A percentile compares a stretch with the other conserved stretches of the same genome.
Conservation (phyloP, 2,888 invertebrate genomes). For the Therioaphis trifolii region DNA sequence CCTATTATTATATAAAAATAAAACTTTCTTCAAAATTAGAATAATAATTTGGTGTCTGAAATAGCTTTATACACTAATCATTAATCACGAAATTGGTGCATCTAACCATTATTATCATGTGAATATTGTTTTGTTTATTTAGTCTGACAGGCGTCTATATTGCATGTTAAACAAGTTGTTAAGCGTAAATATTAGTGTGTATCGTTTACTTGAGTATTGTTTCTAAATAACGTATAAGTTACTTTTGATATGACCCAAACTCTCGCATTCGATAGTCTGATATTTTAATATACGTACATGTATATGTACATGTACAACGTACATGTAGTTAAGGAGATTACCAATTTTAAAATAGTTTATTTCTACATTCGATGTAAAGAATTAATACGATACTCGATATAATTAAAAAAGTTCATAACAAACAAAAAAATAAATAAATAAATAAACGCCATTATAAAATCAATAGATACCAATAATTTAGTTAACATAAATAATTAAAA, state of each 20-base stretch:
- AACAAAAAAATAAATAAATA: too few relatives aligned
- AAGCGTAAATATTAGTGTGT: conserved; percentile 18
- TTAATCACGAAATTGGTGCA: too few relatives aligned
- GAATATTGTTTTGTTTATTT: neutral
- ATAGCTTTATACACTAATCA: too few relatives aligned
- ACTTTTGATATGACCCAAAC: neutral
- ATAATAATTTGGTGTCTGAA: too few relatives aligned
- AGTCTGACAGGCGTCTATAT: conserved; percentile 2
- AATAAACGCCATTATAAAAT: too few relatives aligned
- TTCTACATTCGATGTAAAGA: neutral
- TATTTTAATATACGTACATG: too few relatives aligned
- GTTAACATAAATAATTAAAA: too few relatives aligned
- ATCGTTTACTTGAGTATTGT: conserved; percentile 15
- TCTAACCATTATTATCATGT: neutral
- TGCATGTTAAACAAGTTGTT: conserved; percentile 7
- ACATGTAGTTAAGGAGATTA: conserved; percentile 6
- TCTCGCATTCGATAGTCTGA: neutral
- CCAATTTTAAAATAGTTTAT: neutral
- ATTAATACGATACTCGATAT: neutral
- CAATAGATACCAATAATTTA: too few relatives aligned
- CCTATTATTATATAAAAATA: too few relatives aligned
- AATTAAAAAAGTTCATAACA: too few relatives aligned
- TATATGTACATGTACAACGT: neutral
- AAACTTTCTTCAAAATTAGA: too few relatives aligned
- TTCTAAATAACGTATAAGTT: conserved; percentile 13